A percentile compares a stretch with the other conserved stretches of the same genome.
Conservation (phyloP, 1,140 invertebrate species). For the Lethrus apterus region DNA sequence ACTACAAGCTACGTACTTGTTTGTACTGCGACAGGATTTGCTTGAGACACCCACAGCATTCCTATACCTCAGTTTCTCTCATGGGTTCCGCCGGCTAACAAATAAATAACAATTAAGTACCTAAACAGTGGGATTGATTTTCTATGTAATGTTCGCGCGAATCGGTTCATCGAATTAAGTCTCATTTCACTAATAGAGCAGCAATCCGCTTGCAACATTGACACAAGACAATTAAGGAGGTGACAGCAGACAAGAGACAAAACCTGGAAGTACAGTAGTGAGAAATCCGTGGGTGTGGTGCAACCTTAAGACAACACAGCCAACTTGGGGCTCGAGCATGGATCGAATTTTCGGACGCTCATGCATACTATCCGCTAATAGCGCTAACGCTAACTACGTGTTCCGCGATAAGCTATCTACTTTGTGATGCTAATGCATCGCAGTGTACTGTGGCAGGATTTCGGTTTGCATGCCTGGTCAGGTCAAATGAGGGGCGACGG, state of each 20-base stretch:
- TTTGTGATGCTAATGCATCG: conserved; percentile 25
- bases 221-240: conserved; percentile 16
- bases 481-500: not conserved
- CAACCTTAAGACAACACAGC: conserved; percentile 41
- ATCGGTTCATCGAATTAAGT: too few species aligned
- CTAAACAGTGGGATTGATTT: conserved; percentile 11
- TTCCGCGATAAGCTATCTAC: conserved; percentile 20
- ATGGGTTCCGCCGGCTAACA: conserved; percentile 65
- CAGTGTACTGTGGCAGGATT: conserved; percentile 20
- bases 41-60: conserved; percentile 38
- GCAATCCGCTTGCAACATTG: conserved; percentile 19
- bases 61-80: conserved; percentile 60
- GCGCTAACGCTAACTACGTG: conserved; percentile 24
- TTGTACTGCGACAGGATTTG: conserved; percentile 52
- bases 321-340: conserved; percentile 29
- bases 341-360: conserved; percentile 23
- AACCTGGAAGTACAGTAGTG: conserved; percentile 17
- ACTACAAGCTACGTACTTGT: conserved; percentile 54
- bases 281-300: conserved; percentile 31
- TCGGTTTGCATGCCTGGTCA: not conserved
- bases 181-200: conserved; percentile 2
- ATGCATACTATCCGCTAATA: conserved; percentile 27
- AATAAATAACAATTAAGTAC: conserved; percentile 38
- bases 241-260: conserved; percentile 19
- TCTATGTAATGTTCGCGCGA: too few species aligned